phyloP scores from a whole-genome alignment of 1,140 invertebrate species.

The Bathynomus jamesi region DNA sequence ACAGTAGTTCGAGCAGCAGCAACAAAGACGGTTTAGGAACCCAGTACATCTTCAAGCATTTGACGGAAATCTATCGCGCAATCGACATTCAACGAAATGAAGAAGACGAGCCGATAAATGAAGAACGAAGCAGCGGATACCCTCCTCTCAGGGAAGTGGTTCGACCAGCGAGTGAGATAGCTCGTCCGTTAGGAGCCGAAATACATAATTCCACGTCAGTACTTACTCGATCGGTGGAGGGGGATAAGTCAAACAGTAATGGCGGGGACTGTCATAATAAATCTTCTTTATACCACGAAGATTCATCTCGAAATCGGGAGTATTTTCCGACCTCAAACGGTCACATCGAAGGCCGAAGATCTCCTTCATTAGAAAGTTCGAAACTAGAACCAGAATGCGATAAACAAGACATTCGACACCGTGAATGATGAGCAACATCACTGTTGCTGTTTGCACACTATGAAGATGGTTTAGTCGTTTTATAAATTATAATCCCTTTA shows the following conservation, averaged over 20 bases:
- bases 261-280: no score
- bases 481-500: neutral
- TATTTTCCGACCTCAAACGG: neutral
- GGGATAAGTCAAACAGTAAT: neutral
- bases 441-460: neutral
- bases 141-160: neutral
- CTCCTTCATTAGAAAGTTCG: neutral
- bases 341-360: neutral
- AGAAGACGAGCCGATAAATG: neutral
- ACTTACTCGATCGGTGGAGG: neutral
- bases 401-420: neutral
- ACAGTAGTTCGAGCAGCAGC: slow-evolving; percentile 26
- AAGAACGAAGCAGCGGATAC: neutral
- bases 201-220: neutral
- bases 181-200: neutral
- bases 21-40: slow-evolving; percentile 30
- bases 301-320: neutral
- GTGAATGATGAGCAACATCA: neutral
- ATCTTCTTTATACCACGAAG: neutral
- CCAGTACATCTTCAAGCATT: slow-evolving; percentile 36
- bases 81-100: slow-evolving; percentile 30
- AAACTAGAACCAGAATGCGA: neutral
- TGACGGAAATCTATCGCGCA: slow-evolving; percentile 33
- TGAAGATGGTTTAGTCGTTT: neutral
- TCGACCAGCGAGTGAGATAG: neutral